Evolutionary conservation across 35 echinoderm and acorn worm genomes (phyloP), one percentile per base, ranked within the genome.

Genomic region (Lytechinus variegatus): DNA sequence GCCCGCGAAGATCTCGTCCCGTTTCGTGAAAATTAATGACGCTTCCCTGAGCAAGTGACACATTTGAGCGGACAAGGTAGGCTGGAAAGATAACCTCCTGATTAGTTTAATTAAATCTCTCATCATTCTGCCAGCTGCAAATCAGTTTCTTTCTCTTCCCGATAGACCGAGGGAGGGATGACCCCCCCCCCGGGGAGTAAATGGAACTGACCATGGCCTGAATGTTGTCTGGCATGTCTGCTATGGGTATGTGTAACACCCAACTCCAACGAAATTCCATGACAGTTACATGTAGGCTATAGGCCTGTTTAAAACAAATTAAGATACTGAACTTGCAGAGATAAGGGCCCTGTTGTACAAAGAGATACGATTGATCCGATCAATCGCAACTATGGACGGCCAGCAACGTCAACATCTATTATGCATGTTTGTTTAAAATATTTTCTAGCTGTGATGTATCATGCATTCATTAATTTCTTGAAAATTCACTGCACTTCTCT

Each of bases 41-140:
- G 66, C 66, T 79, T 79, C 66, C 66, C n/a, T n/a, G 66, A 79
- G 66, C 66, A 79, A 79, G 66, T 79, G 66, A 79, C 66, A 79
- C 66, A 79, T 79, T 79, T 19, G 66, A 79, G 19, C 14, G 66
- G 66, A 79, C 66, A 79, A 24, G 66, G 66, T 2, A 24, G 33
- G 4, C 66, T 79, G 19, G 66, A 19, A 24, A 79, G 66, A 79
- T 24, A 24, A 79, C 66, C 66, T 79, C 66, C n/a, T 79, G 66
- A 79, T 79, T 79, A 79, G 66, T 79, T 79, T 79, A 79, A 79
- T 79, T 79, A 79, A 79, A 79, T 79, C 66, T 79, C 7, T 79
- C 66, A 79, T 79, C 66, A 7, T n/a, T 24, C 19, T 0, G 66
- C 66, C 66, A 79, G 66, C 66, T 79, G 66, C 66, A n/a, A 79